Evolutionary conservation across 2,888 invertebrate genomes (phyloP), one percentile per base, ranked within the genome.

Genomic region (Sphaerophoria taeniata): DNA sequence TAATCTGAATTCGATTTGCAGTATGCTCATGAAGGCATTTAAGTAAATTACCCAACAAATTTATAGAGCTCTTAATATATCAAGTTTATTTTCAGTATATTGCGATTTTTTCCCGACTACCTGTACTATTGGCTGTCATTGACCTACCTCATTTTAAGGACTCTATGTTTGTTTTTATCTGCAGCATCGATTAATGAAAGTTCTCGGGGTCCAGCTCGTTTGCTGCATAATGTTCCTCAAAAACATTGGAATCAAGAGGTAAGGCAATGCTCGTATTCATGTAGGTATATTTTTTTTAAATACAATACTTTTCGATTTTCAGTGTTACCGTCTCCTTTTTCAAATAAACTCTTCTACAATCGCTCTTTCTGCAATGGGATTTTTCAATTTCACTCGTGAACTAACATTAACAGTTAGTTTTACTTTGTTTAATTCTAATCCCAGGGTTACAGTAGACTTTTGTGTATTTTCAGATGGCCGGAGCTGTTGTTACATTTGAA

Each of bases 91-190:
- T 47, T 3, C 31, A 86, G 85, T 53, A 69, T 73, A 0, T 14
- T 86, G 39, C 63, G 82, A 1, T 86, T 55, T n/a, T 4, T 39
- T 0, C 47, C 77, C 12, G 85, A 86, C 7, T 60, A 77, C n/a
- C 31, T 74, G 6, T 86, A 86, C 47, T 82, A 81, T 24, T 86
- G 85, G 85, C 82, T 73, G 47, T 86, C 85, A 6, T 24, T 81
- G 14, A 5, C 67, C 4, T 86, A 86, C 53, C 58, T 86, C 14
- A 3, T 86, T 4, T 49, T 69, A 7, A 63, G 82, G 24, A 86
- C 81, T 4, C 53, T 86, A 14, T 86, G 51, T 16, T 49, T 86
- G 4, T 77, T 86, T 4, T 24, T 86, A 2, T 39, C 53, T 2
- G 85, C 85, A 6, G 85, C 85, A 7, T 55, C 56, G 6, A 69